Evolutionary conservation across 2,888 invertebrate genomes (phyloP), one percentile per base, ranked within the genome.

Genomic region (Entomobrya multifasciata): DNA sequence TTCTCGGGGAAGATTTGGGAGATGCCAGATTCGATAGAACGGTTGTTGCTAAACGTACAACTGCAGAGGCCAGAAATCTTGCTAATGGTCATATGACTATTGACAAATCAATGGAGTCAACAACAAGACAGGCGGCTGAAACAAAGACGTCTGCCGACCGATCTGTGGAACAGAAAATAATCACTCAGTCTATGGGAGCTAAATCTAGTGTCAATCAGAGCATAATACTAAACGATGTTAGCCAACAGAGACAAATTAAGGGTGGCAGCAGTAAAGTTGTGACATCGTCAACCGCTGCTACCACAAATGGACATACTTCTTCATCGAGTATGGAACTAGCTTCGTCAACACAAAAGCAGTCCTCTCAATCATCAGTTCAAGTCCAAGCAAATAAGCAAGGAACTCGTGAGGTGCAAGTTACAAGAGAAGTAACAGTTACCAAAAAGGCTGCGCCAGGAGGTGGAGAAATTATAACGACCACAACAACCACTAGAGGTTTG

Each of bases 371-470:
- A 4, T 72, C 74, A 1, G 57, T 76, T 2, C 88, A 89, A 77
- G 86, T 90, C 8, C 79, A 88, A 36, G 91, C 95, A 0, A 94
- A 94, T 92, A 91, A 90, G 17, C 88, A 86, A 22, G 90, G 90
- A 15, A 86, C 90, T 5, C 82, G 83, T 17, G 90, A 91, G 80
- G 90, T 90, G 4, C 87, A 90, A 67, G 91, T 91, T 27, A 89
- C 88, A 0, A 49, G 90, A 81, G 90, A 90, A 74, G 90, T 90
- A 60, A 91, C 88, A 17, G 91, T 90, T 13, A 91, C 91, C 1
- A 90, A 90, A 62, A 79, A 90, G 62, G 84, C 85, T n/a, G 86
- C 77, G 15, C 79, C 87, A n/a, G 85, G 83, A 11, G 86, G 80
- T 41, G 87, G 82, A 25, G 87, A 62, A 57, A 86, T 88, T 17